These are phyloP conservation scores for Himalopsyche anomala DNA, from an alignment of 2,888 invertebrate species.

Conservation along the genomic window DNA sequence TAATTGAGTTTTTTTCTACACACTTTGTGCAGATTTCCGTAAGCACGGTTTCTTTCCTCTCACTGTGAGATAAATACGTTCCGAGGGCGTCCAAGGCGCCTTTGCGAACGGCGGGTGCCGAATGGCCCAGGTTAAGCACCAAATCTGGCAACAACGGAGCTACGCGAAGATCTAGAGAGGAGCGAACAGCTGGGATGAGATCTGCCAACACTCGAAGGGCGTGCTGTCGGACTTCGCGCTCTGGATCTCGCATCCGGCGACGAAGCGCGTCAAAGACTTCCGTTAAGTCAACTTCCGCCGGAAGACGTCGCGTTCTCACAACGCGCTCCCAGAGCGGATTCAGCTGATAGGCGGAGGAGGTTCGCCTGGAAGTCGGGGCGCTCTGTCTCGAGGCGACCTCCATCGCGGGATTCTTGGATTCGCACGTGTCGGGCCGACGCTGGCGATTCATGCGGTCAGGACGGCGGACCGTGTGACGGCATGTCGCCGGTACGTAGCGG, in stretches of 20 bases:
- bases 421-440: slow-evolving; percentile 48
- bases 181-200: slow-evolving; percentile 84
- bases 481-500: slow-evolving; percentile 43
- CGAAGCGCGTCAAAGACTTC: slow-evolving; percentile 84
- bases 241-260: slow-evolving; percentile 85
- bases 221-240: slow-evolving; percentile 90
- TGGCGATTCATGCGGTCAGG: slow-evolving; percentile 50
- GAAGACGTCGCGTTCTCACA: slow-evolving; percentile 83
- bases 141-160: slow-evolving; percentile 80
- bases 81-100: slow-evolving; percentile 86
- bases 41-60: slow-evolving; percentile 82
- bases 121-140: slow-evolving; percentile 87
- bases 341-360: slow-evolving; percentile 72
- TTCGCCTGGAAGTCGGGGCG: slow-evolving; percentile 53
- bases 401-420: slow-evolving; percentile 47
- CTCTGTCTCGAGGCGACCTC: slow-evolving; percentile 49
- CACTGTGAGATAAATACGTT: slow-evolving; percentile 83
- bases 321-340: slow-evolving; percentile 90
- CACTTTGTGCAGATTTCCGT: slow-evolving; percentile 81
- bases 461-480: slow-evolving; percentile 43
- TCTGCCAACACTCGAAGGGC: slow-evolving; percentile 88
- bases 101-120: slow-evolving; percentile 87
- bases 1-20: slow-evolving; percentile 78
- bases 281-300: slow-evolving; percentile 81
- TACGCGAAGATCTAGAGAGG: slow-evolving; percentile 83